These are phyloP conservation scores for Andrena dorsata DNA, from an alignment of 2,888 invertebrate genomes.

Conservation along the genomic window DNA sequence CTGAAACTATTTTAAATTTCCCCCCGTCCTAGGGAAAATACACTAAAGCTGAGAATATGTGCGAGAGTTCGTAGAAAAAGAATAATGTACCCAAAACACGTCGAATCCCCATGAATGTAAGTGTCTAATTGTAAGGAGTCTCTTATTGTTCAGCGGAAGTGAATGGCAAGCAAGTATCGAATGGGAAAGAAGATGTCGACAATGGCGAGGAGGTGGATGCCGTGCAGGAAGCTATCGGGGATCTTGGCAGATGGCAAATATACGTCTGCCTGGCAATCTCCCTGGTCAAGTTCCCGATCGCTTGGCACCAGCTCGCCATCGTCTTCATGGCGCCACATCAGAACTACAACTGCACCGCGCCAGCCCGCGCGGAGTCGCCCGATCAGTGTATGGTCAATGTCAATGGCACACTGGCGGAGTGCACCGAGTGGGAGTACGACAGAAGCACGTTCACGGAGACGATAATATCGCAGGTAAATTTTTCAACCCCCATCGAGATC, in stretches of 20 bases:
- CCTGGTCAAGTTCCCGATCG: conserved; percentile 91
- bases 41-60: too few species aligned
- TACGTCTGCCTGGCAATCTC: conserved; percentile 90
- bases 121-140: background rate
- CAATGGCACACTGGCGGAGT: conserved; percentile 86
- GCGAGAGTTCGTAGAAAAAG: background rate
- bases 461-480: conserved; percentile 87
- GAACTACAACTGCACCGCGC: conserved; percentile 86
- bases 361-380: conserved; percentile 73
- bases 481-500: background rate
- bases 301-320: conserved; percentile 93
- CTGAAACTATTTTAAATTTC: too few species aligned
- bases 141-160: conserved; percentile 71
- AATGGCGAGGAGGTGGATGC: conserved; percentile 86
- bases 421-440: conserved; percentile 88
- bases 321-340: conserved; percentile 91
- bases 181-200: conserved; percentile 71
- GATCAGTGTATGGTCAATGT: conserved; percentile 80
- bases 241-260: conserved; percentile 91
- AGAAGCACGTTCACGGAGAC: conserved; percentile 89
- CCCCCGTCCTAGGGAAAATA: too few species aligned
- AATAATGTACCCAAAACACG: background rate
- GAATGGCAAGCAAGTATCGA: conserved; percentile 76
- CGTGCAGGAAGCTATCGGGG: conserved; percentile 90
- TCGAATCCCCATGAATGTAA: background rate